These are phyloP conservation scores for Drosophila phalerata DNA, from an alignment of 2,888 invertebrate genomes.

Conservation along the genomic window DNA sequence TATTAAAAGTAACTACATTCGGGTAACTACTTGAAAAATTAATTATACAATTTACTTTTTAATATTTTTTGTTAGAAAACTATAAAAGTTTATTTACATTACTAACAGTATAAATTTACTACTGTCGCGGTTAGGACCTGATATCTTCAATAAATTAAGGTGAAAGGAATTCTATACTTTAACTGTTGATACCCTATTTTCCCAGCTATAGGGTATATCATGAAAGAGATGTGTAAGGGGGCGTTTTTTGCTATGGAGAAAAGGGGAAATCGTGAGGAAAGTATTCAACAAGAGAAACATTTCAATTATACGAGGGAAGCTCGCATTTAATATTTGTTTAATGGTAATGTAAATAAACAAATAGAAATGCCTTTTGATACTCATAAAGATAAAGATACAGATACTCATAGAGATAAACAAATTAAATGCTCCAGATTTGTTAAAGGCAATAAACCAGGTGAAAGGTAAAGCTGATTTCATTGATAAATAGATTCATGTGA, in stretches of 20 bases:
- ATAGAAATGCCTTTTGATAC: constrained; percentile 2
- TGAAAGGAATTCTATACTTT: too few relatives aligned
- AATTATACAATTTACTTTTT: too few relatives aligned
- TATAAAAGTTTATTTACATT: too few relatives aligned
- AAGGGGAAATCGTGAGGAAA: neutral
- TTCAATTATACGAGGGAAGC: constrained; percentile 9
- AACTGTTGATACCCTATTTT: neutral
- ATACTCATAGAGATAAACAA: constrained; percentile 15
- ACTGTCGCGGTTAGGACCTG: too few relatives aligned
- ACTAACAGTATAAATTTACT: too few relatives aligned
- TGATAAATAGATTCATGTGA: constrained; percentile 27
- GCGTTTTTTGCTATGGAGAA: neutral
- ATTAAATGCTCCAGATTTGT: constrained; percentile 33
- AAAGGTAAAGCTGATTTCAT: constrained; percentile 70
- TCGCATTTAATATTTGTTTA: neutral
- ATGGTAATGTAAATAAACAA: constrained; percentile 4
- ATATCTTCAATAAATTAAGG: too few relatives aligned
- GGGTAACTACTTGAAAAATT: too few relatives aligned
- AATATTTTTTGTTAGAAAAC: too few relatives aligned
- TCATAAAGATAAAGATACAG: constrained; percentile 6
- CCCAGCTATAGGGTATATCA: neutral
- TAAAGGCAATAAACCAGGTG: constrained; percentile 53
- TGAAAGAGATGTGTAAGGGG: neutral
- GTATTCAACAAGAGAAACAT: constrained; percentile 3
- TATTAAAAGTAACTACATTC: too few relatives aligned